These are phyloP conservation scores for Balanococcus diminutus DNA, from an alignment of 2,888 invertebrate genomes.

Conservation along the genomic window DNA sequence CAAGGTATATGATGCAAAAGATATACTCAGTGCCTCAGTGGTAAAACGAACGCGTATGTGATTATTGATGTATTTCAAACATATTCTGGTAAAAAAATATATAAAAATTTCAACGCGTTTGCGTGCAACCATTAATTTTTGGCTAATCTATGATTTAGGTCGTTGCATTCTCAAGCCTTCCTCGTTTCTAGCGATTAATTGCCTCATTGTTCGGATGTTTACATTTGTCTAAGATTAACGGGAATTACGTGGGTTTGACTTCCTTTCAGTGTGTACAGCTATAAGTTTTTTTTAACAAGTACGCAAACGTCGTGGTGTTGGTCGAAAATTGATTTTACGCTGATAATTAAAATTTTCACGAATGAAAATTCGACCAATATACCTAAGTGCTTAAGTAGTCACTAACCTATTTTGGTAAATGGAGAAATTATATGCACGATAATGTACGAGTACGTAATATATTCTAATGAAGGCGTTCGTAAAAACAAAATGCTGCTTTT, in stretches of 20 bases:
- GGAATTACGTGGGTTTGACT: slow-evolving; percentile 35
- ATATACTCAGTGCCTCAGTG: neutral
- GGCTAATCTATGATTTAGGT: slow-evolving; percentile 53
- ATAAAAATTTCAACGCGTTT: slow-evolving; percentile 5
- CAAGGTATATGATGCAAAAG: neutral
- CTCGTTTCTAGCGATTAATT: slow-evolving; percentile 50
- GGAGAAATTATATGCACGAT: neutral
- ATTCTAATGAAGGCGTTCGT: neutral
- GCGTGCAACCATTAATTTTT: slow-evolving; percentile 34
- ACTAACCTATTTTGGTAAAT: neutral
- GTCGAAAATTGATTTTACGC: slow-evolving; percentile 28
- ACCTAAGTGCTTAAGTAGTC: too few species aligned
- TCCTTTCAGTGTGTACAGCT: neutral
- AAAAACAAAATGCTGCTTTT: neutral
- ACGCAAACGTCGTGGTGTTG: neutral
- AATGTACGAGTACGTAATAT: neutral
- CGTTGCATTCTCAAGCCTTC: slow-evolving; percentile 52
- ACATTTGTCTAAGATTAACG: slow-evolving; percentile 47
- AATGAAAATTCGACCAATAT: slow-evolving; percentile 22
- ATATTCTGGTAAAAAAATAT: slow-evolving; percentile 7
- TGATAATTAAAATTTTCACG: slow-evolving; percentile 27
- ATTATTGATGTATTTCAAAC: slow-evolving; percentile 35
- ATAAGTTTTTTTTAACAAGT: neutral
- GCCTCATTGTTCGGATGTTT: slow-evolving; percentile 50
- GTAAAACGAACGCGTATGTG: slow-evolving; percentile 31